Percentiles rank a stretch among this genome's conserved stretches.
Evolutionary conservation across 2,888 invertebrate genomes (phyloP).

Genomic region (Quadriops clusia): DNA sequence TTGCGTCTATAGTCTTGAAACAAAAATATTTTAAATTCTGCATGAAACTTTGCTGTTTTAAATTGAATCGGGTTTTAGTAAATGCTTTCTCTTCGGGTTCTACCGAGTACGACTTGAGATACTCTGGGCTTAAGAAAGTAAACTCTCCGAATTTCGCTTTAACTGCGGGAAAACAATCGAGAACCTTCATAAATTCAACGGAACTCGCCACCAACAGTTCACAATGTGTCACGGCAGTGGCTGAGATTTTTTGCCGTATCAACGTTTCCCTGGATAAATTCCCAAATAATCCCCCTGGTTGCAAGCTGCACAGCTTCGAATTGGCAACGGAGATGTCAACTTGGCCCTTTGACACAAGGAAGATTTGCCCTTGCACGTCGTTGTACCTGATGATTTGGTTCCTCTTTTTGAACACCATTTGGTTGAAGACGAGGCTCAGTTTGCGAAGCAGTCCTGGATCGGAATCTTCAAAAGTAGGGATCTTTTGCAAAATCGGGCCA

Average conservation of each 20-base stretch:
- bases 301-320: conserved; percentile 5
- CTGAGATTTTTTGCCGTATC: conserved; percentile 17
- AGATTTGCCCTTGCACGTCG: conserved; percentile 16
- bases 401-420: conserved; percentile 16
- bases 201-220: conserved; percentile 13
- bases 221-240: conserved; percentile 14
- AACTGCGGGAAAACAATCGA: conserved; percentile 6
- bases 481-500: conserved; percentile 8
- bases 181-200: too few relatives aligned
- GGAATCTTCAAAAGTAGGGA: conserved; percentile 9
- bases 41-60: too few relatives aligned
- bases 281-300: conserved; percentile 18
- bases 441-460: conserved; percentile 8
- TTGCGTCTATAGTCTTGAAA: not conserved
- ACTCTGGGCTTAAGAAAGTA: conserved; percentile 8
- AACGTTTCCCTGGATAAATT: conserved; percentile 14
- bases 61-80: too few relatives aligned
- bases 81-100: too few relatives aligned
- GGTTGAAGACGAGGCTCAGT: conserved; percentile 12
- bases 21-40: too few relatives aligned
- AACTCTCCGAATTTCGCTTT: conserved; percentile 7
- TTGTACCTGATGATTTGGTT: conserved; percentile 18
- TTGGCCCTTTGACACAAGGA: conserved; percentile 15
- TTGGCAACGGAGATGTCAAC: conserved; percentile 13
- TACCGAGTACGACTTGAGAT: too few relatives aligned